phyloP scores from a whole-genome alignment of 2,113 vertebrate genomes.

The Elephantulus edwardii region DNA sequence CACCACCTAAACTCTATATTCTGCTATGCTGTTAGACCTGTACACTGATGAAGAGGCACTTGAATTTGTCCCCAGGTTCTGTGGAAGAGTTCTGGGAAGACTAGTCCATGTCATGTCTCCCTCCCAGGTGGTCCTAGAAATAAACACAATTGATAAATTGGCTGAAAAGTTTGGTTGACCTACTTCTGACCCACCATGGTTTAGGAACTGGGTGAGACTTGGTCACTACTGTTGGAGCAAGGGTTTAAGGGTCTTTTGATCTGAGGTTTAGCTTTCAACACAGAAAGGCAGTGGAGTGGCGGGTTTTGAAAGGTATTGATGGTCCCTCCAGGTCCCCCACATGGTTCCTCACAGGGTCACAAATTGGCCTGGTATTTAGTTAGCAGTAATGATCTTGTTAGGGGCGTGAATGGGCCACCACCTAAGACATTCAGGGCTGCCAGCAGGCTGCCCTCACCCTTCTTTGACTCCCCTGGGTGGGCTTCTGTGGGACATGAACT shows the following conservation, averaged over 20 bases:
- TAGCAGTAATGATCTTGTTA: slow-evolving; percentile 93
- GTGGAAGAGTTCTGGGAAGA: slow-evolving; percentile 83
- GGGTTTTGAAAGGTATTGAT: slow-evolving; percentile 84
- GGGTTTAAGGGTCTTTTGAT: slow-evolving; percentile 91
- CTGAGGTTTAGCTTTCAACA: slow-evolving; percentile 90
- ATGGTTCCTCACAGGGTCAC: slow-evolving; percentile 89
- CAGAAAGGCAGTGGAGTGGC: slow-evolving; percentile 85
- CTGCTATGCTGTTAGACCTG: slow-evolving; percentile 82
- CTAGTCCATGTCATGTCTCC: slow-evolving; percentile 84
- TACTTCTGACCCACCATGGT: slow-evolving; percentile 86
- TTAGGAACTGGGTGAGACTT: slow-evolving; percentile 89
- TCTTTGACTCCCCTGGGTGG: slow-evolving; percentile 90
- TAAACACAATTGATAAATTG: slow-evolving; percentile 89
- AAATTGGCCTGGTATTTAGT: slow-evolving; percentile 94
- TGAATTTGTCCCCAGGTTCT: slow-evolving; percentile 84
- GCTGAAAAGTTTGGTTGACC: slow-evolving; percentile 86
- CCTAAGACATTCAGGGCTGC: slow-evolving; percentile 90
- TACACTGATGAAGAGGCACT: slow-evolving; percentile 84
- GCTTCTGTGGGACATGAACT: slow-evolving; percentile 91
- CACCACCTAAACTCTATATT: slow-evolving; percentile 72
- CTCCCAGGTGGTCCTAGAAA: slow-evolving; percentile 90
- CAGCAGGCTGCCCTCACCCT: slow-evolving; percentile 89
- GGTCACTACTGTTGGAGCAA: slow-evolving; percentile 91
- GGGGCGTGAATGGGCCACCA: slow-evolving; percentile 90
- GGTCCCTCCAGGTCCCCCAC: slow-evolving; percentile 86